Evolutionary conservation across 2,797 vertebrate species (phyloP), one percentile per base, ranked within the genome.

Genomic region (Gobionotothen gibberifrons): DNA sequence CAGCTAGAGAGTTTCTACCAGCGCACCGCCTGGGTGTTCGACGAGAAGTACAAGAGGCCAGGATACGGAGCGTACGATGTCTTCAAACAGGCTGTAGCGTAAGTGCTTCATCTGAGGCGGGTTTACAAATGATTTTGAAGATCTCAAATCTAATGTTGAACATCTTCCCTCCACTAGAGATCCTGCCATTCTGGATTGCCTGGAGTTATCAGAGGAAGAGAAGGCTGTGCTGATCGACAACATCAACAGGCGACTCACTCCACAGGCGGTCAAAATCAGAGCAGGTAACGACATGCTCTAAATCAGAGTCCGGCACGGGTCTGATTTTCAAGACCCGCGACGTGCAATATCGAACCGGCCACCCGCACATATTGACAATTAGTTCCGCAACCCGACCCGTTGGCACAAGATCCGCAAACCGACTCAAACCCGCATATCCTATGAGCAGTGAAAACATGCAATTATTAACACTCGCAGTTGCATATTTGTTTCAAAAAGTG

Each of bases 41-140:
- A 99, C 83, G 98, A 99, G 93, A 99, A 98, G 74, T 98, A 99
- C 94, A 99, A 98, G 92, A 94, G 96, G 65, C 98, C 98, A 0
- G 98, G 98, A 91, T 99, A 99, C n/a, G 98, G 98, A 8, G 98
- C 98, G 51, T 99, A 99, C 0, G 98, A 99, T 67, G 97, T 97
- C 62, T 99, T 99, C 94, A 99, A 99, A 81, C 98, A 98, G 69
- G 98, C 98, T 3, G 98, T 99, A 55, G 97, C 98, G 98, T 99
- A 94, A 97, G 98, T 94, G 32, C 17, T 2, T 15, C 2, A 0
- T 26, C 22, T n/a, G 0, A 0, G 4, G 12, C 1, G 5, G 5
- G 32, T 36, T 36, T 36, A 36, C 32, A 6, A 36, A 7, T 64
- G 10, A 29, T 49, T 10, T 10, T 21, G 36, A 53, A 9, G 29